Evolutionary conservation across 2,797 vertebrate genomes (phyloP), one percentile per base, ranked within the genome.

Genomic region (Pangasius larnaudii): DNA sequence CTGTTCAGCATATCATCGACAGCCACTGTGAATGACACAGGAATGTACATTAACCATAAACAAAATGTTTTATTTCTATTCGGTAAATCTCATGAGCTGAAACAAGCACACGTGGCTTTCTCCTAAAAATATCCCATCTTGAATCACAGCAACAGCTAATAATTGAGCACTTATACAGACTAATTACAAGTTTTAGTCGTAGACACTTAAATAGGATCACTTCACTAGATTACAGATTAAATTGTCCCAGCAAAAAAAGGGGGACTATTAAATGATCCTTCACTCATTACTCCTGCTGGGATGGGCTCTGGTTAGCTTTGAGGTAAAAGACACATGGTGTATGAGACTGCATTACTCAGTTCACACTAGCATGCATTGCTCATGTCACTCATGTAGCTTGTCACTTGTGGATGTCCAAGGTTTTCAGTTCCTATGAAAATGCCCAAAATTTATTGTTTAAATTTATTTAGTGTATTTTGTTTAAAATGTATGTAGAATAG

Each of bases 131-230:
- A 36, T 42, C 24, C 85, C 30, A 13, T 79, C 67, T 27, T 82
- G 56, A 77, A 79, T 84, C 30, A 87, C 69, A 65, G 86, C 81
- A 63, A 82, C 81, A 65, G 86, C 77, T 86, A 83, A 89, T 90
- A 79, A 89, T 65, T 49, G 56, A 67, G 33, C 16, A 39, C 53
- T 53, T 78, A 14, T 58, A 39, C 85, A 71, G 84, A 53, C 39
- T 89, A 90, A 88, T 91, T 85, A 86, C 67, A 36, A 71, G 86
- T 75, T 87, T 81, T 88, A 18, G 78, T 18, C 33, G 51, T 51
- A 67, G 75, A 30, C 13, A 61, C 53, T 59, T 36, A 59, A 36
- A 56, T 36, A 36, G 22, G 2, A 61, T 61, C 24, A 6, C 36
- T 42, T 63, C 11, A 53, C 30, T 86, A 51, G 53, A 78, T 90